A percentile compares a stretch with the other conserved stretches of the same genome.
These are phyloP conservation scores for Pseudopipra pipra DNA, from an alignment of 2,113 vertebrate genomes.

Conservation along the genomic window DNA sequence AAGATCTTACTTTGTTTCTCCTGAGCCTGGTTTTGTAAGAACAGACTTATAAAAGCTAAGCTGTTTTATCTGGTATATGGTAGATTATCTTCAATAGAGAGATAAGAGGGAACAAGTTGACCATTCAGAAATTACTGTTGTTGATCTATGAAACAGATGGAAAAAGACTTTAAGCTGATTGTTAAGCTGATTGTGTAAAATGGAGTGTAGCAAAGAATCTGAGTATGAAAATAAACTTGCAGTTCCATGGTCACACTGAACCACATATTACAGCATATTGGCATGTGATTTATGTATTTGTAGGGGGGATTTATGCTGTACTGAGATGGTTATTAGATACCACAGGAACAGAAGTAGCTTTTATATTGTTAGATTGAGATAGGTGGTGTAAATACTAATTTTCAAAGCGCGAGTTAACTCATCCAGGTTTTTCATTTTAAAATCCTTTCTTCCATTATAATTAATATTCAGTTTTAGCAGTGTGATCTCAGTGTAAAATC, in stretches of 20 bases:
- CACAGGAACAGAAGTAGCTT: background rate
- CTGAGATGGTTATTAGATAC: background rate
- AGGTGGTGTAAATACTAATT: background rate
- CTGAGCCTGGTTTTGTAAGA: background rate
- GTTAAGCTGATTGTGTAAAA: slow-evolving; percentile 44
- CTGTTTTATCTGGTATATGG: slow-evolving; percentile 32
- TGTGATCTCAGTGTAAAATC: background rate
- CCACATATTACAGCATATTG: background rate
- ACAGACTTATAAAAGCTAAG: background rate
- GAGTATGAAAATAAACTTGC: background rate
- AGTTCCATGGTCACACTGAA: background rate
- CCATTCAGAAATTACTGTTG: background rate
- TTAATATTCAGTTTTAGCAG: background rate
- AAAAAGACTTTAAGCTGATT: slow-evolving; percentile 38
- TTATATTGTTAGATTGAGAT: background rate
- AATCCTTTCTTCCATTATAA: background rate
- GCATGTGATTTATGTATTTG: background rate
- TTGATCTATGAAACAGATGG: slow-evolving; percentile 26
- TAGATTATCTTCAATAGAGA: slow-evolving; percentile 48
- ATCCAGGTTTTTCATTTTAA: background rate
- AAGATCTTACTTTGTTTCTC: background rate
- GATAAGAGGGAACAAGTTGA: background rate
- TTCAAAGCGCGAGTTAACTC: background rate
- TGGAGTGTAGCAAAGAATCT: background rate
- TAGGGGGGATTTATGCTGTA: background rate